Base-by-base conservation (phyloP, 2,797 vertebrate genomes). In the Tragopan temminckii region DNA sequence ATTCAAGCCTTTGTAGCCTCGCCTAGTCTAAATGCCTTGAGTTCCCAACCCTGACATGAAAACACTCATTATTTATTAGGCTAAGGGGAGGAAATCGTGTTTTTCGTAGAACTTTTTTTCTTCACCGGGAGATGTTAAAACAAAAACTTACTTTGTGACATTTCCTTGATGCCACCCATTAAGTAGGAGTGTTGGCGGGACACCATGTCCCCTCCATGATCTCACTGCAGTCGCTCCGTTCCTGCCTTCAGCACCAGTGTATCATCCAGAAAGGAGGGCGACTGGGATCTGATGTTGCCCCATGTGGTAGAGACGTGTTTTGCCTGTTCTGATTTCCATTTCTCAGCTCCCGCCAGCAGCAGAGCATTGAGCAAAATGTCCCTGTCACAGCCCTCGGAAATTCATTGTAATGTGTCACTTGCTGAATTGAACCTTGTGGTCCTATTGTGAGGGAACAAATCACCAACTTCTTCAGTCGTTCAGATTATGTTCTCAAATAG, bases 391-490 rank as follows among this genome's bases (percentile, higher is more conserved):
- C 72, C 88, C 62, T 66, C 16, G 21, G 87, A 58, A 66, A 83
- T 87, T 80, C 72, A 40, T 59, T 12, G 2, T 70, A 72, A 80
- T 59, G 92, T 92, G 72, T 69, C 93, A 45, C 72, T 8, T 1
- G 52, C 72, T 90, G 84, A 92, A 95, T 90, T 95, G 81, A 33
- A 69, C 81, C 79, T 93, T 75, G 4, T 93, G 82, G 89, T 91
- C 93, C 80, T 70, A 83, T 89, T 92, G 94, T 89, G 94, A 92
- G 77, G 6, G 61, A 92, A 84, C 75, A 96, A 95, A 95, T 89
- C 81, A 72, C 82, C 92, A 90, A 50, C 90, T 93, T 89, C 86
- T 89, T 85, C 86, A 52, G 80, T 83, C 91, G 89, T 92, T 95
- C 89, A 85, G 52, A 50, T 55, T 89, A 80, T 21, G 80, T 92